Conservation (phyloP, 2,797 vertebrate genomes). For the Anguilla obscura region DNA sequence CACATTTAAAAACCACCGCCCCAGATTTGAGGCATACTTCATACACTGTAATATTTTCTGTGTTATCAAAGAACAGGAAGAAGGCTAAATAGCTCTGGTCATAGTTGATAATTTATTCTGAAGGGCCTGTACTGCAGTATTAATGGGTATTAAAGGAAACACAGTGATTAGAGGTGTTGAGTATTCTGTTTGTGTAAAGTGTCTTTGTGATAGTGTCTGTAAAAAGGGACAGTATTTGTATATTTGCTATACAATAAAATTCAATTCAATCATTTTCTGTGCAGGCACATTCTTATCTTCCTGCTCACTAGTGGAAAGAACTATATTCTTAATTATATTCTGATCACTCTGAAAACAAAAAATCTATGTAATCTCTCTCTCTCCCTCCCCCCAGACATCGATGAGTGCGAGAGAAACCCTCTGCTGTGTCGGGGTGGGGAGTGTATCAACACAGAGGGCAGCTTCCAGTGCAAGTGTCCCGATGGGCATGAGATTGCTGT, state of each 20-base stretch:
- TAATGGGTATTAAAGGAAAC: neutral
- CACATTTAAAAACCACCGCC: neutral
- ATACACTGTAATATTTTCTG: neutral
- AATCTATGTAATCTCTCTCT: neutral
- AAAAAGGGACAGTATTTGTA: neutral
- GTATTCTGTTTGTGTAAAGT: neutral
- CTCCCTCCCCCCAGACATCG: slow-evolving; percentile 78
- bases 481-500: slow-evolving; percentile 80
- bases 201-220: neutral
- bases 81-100: neutral
- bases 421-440: slow-evolving; percentile 89
- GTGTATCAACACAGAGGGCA: slow-evolving; percentile 91
- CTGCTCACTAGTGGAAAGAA: neutral
- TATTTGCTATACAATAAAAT: neutral
- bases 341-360: neutral
- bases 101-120: neutral
- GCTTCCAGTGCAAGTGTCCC: slow-evolving; percentile 87
- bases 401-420: slow-evolving; percentile 93
- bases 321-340: neutral
- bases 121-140: neutral
- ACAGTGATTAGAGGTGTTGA: neutral
- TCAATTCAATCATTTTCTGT: neutral
- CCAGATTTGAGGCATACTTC: neutral
- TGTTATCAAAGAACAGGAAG: neutral
- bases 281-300: neutral